Conservation (phyloP, 92 coral and sea anemone species). For the Chrysogorgia sp. region DNA sequence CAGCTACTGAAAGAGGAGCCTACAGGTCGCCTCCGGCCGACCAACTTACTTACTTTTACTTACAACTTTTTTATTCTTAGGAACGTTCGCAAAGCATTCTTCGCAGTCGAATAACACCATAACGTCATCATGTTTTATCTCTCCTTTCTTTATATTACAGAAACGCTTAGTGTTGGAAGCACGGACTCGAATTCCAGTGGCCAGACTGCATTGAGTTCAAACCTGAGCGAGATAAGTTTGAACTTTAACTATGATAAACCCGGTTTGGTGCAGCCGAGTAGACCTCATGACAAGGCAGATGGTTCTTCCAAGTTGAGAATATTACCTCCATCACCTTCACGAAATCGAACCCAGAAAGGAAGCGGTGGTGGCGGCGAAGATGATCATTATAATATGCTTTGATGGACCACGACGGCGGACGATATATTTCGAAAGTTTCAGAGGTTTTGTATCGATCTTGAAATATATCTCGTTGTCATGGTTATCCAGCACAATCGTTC, state of each 20-base stretch:
- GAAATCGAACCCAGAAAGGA: conserved; percentile 1
- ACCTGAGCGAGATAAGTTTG: conserved; percentile 30
- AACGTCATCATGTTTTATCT: too few species aligned
- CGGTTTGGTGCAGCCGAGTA: not conserved
- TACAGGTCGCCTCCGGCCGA: too few species aligned
- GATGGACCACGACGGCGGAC: too few species aligned
- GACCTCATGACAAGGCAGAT: not conserved
- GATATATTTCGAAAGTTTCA: too few species aligned
- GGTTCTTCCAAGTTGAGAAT: not conserved
- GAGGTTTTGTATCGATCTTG: too few species aligned
- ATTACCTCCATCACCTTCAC: conserved; percentile 13
- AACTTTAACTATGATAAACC: conserved; percentile 36
- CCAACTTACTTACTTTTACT: too few species aligned
- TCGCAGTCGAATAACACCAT: too few species aligned
- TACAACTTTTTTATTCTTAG: too few species aligned
- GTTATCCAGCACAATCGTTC: too few species aligned
- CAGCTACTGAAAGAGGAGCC: too few species aligned
- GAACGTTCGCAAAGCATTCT: too few species aligned
- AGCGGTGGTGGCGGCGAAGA: conserved; percentile 31
- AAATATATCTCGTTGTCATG: too few species aligned
- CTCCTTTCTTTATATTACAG: not conserved
- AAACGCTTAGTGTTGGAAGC: conserved; percentile 37
- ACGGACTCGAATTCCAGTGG: conserved; percentile 30
- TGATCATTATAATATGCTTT: conserved; percentile 33
- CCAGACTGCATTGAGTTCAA: conserved; percentile 26